Base-by-base conservation (phyloP, 1,140 invertebrate species). In the Platorchestia sp. region DNA sequence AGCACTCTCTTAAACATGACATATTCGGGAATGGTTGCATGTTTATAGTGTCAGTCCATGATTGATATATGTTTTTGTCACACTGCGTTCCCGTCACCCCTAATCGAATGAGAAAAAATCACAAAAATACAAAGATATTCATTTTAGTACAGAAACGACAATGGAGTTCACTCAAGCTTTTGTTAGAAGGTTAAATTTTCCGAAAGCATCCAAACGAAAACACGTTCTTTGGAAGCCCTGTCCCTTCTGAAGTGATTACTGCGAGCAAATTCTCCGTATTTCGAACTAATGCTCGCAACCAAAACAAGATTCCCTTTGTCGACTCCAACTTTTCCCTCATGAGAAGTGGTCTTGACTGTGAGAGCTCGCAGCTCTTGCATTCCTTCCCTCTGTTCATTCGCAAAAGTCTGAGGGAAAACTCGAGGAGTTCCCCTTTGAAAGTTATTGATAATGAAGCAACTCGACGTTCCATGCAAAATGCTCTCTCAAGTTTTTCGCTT, bases 291-390 rank as follows among this genome's bases (percentile, higher is more conserved):
- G 59, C 59, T 75, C 59, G 1, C 59, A 10, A 75, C 59, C 59
- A 75, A 75, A 75, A 75, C 59, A 75, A 75, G 59, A 75, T 75
- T 75, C 36, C 59, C 59, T 75, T 75, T 75, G 59, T 75, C 59
- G 27, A 36, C 27, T 75, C 59, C 59, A 1, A 75, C 59, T 75
- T 75, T 75, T 75, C 59, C 14, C 59, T 75, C 59, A 36, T 75
- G 59, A 75, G 59, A 75, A 75, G 59, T 75, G 59, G 59, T 75
- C 27, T 75, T 36, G 59, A 75, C 59, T 36, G 36, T 75, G 36
- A 27, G 19, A 27, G 36, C 59, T 10, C 59, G 59, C 27, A 27
- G 59, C 59, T 75, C 59, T 75, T 3, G 27, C 14, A 75, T 75
- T 75, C 59, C 59, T 75, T 75, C 59, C 59, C 59, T 75, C 59